Evolutionary conservation across 1,140 invertebrate genomes (phyloP).

Genomic region (Apis cerana): DNA sequence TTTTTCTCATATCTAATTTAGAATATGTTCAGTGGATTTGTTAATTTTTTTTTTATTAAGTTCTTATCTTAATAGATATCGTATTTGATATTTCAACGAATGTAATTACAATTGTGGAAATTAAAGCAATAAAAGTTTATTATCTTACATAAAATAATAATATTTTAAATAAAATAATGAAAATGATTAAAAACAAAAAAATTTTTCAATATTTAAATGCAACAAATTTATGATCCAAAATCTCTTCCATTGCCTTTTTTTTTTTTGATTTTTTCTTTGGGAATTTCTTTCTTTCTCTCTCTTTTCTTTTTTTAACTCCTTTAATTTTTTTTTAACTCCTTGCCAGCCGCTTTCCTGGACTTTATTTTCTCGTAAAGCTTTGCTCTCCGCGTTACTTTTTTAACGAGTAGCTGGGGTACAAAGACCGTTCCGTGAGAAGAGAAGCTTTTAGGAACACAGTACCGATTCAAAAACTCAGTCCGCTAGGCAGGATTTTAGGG

Average conservation of each 20-base stretch:
- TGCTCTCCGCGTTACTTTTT: conserved; percentile 9
- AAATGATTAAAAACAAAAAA: too few species aligned
- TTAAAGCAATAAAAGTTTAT: too few species aligned
- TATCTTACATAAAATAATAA: too few species aligned
- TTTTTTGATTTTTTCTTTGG: background rate
- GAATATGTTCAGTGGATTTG: too few species aligned
- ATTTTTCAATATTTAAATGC: too few species aligned
- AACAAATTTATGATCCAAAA: background rate
- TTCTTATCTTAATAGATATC: too few species aligned
- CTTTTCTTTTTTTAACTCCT: background rate
- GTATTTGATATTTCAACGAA: too few species aligned
- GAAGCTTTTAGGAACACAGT: conserved; percentile 11
- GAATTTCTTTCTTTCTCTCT: background rate
- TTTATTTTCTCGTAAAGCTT: conserved; percentile 19
- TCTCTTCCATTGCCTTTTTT: background rate
- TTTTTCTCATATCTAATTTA: too few species aligned
- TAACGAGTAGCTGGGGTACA: conserved; percentile 2
- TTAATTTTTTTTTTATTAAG: too few species aligned
- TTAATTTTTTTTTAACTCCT: background rate
- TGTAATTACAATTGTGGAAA: too few species aligned
- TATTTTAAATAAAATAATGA: too few species aligned
- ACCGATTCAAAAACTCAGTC: background rate
- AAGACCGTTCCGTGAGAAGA: background rate
- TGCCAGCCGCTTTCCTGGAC: background rate
- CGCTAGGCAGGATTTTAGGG: conserved; percentile 2